A percentile compares a stretch with the other conserved stretches of the same genome.
phyloP scores from a whole-genome alignment of 2,888 invertebrate species.

The Agrotis clavis region DNA sequence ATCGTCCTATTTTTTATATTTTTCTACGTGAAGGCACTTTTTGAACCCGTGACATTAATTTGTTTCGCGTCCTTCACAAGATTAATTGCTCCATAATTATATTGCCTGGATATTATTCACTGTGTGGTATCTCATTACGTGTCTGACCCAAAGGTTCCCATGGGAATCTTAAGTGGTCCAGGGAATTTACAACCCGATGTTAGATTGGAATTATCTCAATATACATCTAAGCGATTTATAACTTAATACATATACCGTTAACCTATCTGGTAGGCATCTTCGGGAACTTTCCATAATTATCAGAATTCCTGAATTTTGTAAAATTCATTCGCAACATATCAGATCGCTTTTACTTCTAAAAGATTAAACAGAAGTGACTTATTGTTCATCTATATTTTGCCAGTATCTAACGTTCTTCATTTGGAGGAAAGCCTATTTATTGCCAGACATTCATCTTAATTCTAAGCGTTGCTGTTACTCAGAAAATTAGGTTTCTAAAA shows the following conservation, averaged over 20 bases:
- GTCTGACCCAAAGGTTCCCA: slow-evolving; percentile 15
- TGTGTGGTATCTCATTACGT: slow-evolving; percentile 42
- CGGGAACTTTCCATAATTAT: too few relatives aligned
- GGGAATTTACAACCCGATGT: not conserved
- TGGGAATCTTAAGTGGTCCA: slow-evolving; percentile 29
- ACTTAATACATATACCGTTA: not conserved
- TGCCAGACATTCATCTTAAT: too few relatives aligned
- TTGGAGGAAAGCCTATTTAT: too few relatives aligned
- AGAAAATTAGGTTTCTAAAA: too few relatives aligned
- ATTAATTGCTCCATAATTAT: slow-evolving; percentile 44
- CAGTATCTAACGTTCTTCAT: too few relatives aligned
- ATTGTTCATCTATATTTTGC: too few relatives aligned
- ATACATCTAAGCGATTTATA: too few relatives aligned
- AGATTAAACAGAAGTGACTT: too few relatives aligned
- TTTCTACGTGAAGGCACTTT: not conserved
- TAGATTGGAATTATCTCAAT: not conserved
- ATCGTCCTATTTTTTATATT: too few relatives aligned
- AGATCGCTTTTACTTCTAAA: too few relatives aligned
- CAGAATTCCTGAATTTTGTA: not conserved
- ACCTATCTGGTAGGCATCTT: not conserved
- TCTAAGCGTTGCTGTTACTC: too few relatives aligned
- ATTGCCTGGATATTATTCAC: slow-evolving; percentile 39
- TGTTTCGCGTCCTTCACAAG: slow-evolving; percentile 11
- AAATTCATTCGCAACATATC: too few relatives aligned
- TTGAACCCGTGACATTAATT: slow-evolving; percentile 15